These are phyloP conservation scores for Sebastolobus alascanus DNA, from an alignment of 2,797 vertebrate species.

Conservation along the genomic window DNA sequence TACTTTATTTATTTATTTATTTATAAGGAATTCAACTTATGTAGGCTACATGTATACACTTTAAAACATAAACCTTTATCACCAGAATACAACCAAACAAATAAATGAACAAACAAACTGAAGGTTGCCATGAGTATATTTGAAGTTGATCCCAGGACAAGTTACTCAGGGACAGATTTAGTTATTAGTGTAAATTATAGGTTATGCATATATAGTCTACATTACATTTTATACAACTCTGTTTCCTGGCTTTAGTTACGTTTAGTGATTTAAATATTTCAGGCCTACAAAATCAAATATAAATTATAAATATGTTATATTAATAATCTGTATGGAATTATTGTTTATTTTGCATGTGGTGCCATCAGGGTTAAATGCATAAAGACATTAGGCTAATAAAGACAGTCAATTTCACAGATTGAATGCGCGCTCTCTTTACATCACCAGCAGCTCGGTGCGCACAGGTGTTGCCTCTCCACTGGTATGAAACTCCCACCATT, in stretches of 20 bases:
- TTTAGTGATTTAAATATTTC: neutral
- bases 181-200: neutral
- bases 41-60: neutral
- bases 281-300: neutral
- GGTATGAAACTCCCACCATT: conserved; percentile 48
- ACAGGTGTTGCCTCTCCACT: conserved; percentile 44
- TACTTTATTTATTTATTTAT: neutral
- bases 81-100: neutral
- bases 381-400: neutral
- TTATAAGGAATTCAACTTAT: neutral
- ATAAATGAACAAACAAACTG: neutral
- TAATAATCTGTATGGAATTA: neutral
- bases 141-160: neutral
- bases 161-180: neutral
- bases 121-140: neutral
- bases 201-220: neutral
- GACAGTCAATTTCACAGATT: neutral
- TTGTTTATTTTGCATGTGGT: neutral
- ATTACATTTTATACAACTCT: neutral
- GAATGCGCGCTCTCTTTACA: neutral
- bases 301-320: no score
- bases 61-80: neutral
- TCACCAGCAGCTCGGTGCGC: neutral
- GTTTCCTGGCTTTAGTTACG: neutral
- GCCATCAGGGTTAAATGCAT: neutral